These are phyloP conservation scores for Mythimna albipuncta DNA, from an alignment of 2,888 invertebrate species.

Conservation along the genomic window DNA sequence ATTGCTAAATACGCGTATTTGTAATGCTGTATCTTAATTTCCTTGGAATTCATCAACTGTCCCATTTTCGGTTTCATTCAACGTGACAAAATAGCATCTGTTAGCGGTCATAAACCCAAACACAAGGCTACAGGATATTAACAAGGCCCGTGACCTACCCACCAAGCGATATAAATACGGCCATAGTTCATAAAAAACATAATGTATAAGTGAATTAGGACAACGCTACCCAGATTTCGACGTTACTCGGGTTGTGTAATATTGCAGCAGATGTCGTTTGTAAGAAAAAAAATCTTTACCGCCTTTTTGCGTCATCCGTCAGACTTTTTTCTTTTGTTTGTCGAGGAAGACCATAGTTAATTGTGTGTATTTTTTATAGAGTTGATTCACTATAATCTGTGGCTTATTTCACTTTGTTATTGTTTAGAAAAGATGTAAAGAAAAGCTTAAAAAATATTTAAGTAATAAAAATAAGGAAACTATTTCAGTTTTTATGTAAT, in stretches of 20 bases:
- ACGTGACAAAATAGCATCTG: conserved; percentile 40
- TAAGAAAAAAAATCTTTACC: conserved; percentile 51
- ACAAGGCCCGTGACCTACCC: conserved; percentile 60
- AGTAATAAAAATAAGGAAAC: not conserved
- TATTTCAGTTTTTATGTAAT: not conserved
- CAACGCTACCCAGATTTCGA: conserved; percentile 59
- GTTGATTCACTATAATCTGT: conserved; percentile 14
- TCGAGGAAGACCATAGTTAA: conserved; percentile 34
- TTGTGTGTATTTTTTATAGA: conserved; percentile 18
- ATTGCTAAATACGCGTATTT: conserved; percentile 13
- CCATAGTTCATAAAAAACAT: conserved; percentile 23
- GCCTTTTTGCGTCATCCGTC: conserved; percentile 54
- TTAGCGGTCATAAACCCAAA: conserved; percentile 42
- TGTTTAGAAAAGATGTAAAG: not conserved
- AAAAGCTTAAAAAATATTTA: not conserved
- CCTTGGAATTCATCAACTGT: conserved; percentile 15
- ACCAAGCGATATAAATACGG: conserved; percentile 46
- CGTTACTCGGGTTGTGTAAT: conserved; percentile 64
- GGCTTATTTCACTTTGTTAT: conserved; percentile 1
- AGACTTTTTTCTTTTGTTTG: conserved; percentile 49
- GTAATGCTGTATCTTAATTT: conserved; percentile 13
- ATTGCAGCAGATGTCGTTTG: conserved; percentile 70
- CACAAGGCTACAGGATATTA: conserved; percentile 68
- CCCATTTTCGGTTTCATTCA: conserved; percentile 39
- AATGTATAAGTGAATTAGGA: conserved; percentile 63